These are phyloP conservation scores for Epinephelus malabaricus DNA, from an alignment of 2,797 vertebrate species.

Conservation along the genomic window DNA sequence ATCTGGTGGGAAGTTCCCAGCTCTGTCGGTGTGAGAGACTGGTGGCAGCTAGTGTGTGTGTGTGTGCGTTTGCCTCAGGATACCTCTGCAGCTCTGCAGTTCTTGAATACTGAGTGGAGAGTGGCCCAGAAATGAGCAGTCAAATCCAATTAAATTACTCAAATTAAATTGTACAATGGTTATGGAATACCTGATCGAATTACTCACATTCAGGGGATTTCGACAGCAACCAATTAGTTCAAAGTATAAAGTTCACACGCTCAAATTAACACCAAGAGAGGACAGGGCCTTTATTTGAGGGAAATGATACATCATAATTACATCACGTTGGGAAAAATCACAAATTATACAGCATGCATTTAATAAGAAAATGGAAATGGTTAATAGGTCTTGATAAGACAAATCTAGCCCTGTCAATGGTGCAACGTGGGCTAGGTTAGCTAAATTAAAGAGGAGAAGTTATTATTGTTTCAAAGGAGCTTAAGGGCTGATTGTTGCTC, in stretches of 20 bases:
- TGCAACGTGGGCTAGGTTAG: conserved; percentile 61
- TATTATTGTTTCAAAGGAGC: conserved; percentile 78
- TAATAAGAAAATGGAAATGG: conserved; percentile 85
- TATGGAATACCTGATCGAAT: conserved; percentile 88
- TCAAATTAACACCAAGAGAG: conserved; percentile 85
- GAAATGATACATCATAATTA: conserved; percentile 86
- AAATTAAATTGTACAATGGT: conserved; percentile 88
- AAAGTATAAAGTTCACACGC: conserved; percentile 87
- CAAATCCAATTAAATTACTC: conserved; percentile 87
- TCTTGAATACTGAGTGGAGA: conserved; percentile 85
- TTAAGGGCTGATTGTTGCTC: conserved; percentile 67
- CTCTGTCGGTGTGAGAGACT: conserved; percentile 65
- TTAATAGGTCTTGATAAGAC: conserved; percentile 84
- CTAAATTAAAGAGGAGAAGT: conserved; percentile 79
- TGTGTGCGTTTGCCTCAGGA: conserved; percentile 77
- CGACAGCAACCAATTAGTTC: conserved; percentile 87
- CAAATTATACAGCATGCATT: conserved; percentile 82
- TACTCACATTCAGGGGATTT: conserved; percentile 86
- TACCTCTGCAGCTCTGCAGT: conserved; percentile 78
- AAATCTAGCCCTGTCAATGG: conserved; percentile 77
- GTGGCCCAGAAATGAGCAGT: conserved; percentile 87
- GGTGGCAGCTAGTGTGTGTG: conserved; percentile 62
- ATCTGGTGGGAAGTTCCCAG: conserved; percentile 55
- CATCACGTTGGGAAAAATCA: conserved; percentile 79
- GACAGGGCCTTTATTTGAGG: conserved; percentile 84